phyloP scores from a whole-genome alignment of 2,888 invertebrate genomes.

The Drosophila affinis region DNA sequence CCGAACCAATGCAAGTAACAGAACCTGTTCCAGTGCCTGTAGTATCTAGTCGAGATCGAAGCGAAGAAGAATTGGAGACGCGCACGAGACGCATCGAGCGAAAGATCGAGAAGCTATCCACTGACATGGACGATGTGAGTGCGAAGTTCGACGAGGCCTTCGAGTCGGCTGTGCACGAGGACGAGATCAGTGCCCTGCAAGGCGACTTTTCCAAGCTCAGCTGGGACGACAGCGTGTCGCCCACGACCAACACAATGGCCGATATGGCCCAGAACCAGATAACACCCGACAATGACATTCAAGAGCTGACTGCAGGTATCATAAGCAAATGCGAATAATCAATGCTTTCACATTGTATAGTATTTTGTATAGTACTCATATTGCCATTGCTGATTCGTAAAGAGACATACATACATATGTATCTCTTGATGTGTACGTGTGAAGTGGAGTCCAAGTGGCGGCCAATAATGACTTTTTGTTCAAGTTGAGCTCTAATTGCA shows the following conservation, averaged over 20 bases:
- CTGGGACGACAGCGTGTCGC: conserved; percentile 84
- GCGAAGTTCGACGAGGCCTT: conserved; percentile 81
- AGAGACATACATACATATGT: conserved; percentile 29
- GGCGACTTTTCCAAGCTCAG: conserved; percentile 84
- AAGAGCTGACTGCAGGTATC: conserved; percentile 83
- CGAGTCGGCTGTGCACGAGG: conserved; percentile 80
- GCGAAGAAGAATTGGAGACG: conserved; percentile 60
- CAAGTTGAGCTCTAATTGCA: conserved; percentile 83
- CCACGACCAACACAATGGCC: conserved; percentile 82
- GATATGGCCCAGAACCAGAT: conserved; percentile 81
- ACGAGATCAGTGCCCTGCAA: conserved; percentile 83
- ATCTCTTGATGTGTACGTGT: conserved; percentile 29
- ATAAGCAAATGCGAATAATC: conserved; percentile 21
- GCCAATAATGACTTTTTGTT: conserved; percentile 64
- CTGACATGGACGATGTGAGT: conserved; percentile 78
- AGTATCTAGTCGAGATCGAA: conserved; percentile 59
- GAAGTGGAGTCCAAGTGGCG: conserved; percentile 55
- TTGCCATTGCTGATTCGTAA: conserved; percentile 51
- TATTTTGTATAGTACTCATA: conserved; percentile 1
- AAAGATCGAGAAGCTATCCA: conserved; percentile 82
- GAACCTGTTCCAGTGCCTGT: conserved; percentile 20
- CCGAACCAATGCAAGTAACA: conserved; percentile 17
- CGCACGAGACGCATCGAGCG: conserved; percentile 80
- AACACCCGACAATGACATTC: conserved; percentile 83
- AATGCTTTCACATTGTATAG: conserved; percentile 22